Base-by-base conservation (phyloP, 2,888 invertebrate species). In the Drosophila histrio region DNA sequence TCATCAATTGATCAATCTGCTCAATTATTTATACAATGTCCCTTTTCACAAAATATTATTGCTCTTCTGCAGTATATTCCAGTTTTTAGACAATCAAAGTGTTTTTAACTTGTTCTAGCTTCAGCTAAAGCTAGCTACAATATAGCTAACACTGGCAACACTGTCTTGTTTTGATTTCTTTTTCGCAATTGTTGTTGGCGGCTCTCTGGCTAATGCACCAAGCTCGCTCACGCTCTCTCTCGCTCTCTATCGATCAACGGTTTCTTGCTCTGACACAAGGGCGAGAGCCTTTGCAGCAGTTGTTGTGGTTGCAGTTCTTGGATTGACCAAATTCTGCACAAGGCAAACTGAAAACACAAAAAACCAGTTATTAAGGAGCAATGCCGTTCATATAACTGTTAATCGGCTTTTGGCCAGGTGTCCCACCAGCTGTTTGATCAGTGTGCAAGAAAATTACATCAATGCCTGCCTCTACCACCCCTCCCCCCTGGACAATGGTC, bases 381-480 rank as follows among this genome's bases (percentile, higher is more conserved):
- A 39, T 62, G 50, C 30, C 66, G 49, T 30, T n/a, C 43, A 50
- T 36, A 56, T 49, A 64, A 73, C 72, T 53, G 63, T 72, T 13
- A 72, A 63, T 54, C 54, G 56, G 26, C 52, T 63, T 62, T 58
- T 49, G 41, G 36, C 65, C 73, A 74, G 74, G 62, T 74, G 65
- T 74, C 47, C 43, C 26, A 63, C 63, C 72, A 74, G 73, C 70
- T 73, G 73, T 69, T 73, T 28, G 47, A 73, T 73, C 60, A 15
- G 19, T 57, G 26, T 56, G 50, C 53, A 43, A 17, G 43, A 71
- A 71, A 38, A 39, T 34, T 28, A 47, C 17, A 53, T 28, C 15
- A 9, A 26, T 36, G 30, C 19, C 44, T 36, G 32, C 4, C 19
- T 19, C 5, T 15, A 3, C 32, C 17, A 30, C 8, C 44, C 41